Percentiles rank a stretch among this genome's conserved stretches.
phyloP scores from a whole-genome alignment of 2,888 invertebrate species.

The Lumbricus terrestris region DNA sequence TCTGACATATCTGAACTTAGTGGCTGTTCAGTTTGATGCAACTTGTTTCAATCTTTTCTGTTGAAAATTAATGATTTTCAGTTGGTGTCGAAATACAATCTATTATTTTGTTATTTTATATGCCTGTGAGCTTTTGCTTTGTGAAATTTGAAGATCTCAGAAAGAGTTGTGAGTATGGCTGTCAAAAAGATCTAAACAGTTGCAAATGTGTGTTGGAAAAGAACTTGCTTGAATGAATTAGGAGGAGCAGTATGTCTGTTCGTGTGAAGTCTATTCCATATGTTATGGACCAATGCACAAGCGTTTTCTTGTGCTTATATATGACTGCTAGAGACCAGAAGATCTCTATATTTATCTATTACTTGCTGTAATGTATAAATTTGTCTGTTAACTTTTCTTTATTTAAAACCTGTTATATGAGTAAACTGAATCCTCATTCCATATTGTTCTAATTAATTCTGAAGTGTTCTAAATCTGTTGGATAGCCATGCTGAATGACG shows the following conservation, averaged over 20 bases:
- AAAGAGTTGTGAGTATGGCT: background rate
- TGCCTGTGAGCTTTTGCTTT: background rate
- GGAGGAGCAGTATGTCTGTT: background rate
- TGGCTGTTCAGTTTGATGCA: background rate
- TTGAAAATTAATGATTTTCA: background rate
- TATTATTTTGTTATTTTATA: background rate
- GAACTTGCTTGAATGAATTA: background rate
- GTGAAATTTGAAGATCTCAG: background rate
- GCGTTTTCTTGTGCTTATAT: background rate
- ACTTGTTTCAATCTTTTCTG: background rate
- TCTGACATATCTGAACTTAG: background rate
- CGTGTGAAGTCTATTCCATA: background rate
- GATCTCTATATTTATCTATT: background rate
- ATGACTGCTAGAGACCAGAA: background rate
- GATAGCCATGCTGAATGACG: constrained; percentile 48
- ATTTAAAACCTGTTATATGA: background rate
- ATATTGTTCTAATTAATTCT: background rate
- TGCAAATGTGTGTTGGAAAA: background rate
- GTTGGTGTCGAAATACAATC: background rate
- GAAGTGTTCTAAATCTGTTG: background rate
- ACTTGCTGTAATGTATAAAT: background rate
- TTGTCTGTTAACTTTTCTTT: background rate
- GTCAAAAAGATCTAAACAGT: background rate
- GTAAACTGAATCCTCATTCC: background rate
- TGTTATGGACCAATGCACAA: background rate